phyloP scores from a whole-genome alignment of 2,888 invertebrate species.

The Sympetrum striolatum region DNA sequence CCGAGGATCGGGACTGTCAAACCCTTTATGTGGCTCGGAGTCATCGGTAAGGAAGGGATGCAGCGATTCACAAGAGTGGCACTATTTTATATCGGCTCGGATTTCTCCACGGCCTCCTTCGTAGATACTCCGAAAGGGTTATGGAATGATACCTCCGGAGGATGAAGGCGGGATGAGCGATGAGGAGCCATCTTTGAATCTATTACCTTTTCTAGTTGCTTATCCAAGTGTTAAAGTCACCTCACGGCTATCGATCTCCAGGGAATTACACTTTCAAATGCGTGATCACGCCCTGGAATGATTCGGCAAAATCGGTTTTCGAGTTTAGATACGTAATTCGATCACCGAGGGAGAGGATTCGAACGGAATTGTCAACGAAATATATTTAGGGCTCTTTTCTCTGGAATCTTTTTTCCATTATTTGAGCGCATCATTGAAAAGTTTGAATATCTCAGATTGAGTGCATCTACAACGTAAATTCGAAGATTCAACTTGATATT shows the following conservation, averaged over 20 bases:
- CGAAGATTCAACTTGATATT: no score
- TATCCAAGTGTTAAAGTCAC: neutral
- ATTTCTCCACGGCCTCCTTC: neutral
- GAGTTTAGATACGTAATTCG: no score
- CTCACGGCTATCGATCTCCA: neutral
- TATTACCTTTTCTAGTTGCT: neutral
- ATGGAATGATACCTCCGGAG: neutral
- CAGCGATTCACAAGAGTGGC: neutral
- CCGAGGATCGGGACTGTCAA: neutral
- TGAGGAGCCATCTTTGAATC: neutral
- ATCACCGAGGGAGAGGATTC: no score
- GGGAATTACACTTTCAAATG: neutral
- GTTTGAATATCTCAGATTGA: no score
- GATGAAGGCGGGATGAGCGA: neutral
- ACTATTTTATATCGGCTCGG: neutral
- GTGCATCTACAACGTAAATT: no score
- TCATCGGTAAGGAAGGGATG: neutral
- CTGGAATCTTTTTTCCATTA: no score
- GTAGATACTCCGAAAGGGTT: neutral
- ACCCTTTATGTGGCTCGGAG: neutral
- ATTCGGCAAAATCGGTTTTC: no score
- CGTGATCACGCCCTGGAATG: no score
- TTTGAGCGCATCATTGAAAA: no score
- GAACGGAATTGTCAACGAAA: no score
- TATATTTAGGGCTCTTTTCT: no score